Evolutionary conservation across 2,888 invertebrate genomes (phyloP).

Genomic region (Corbicula japonica): DNA sequence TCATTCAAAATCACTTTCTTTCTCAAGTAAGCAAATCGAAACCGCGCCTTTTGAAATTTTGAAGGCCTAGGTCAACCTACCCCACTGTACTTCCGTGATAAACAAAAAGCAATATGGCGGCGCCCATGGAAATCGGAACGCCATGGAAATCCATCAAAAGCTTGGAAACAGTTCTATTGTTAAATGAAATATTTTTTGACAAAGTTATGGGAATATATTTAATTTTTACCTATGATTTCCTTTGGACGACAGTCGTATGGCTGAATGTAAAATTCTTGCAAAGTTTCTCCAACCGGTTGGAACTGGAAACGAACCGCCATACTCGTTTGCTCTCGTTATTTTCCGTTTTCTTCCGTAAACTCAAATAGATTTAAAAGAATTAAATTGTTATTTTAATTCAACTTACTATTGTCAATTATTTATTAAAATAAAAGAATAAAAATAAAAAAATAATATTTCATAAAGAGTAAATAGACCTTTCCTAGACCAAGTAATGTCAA

Average conservation of each 20-base stretch:
- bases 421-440: not conserved
- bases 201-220: conserved; percentile 15
- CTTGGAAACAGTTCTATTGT: conserved; percentile 2
- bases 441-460: not conserved
- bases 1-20: too few relatives aligned
- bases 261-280: conserved; percentile 65
- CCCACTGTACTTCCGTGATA: conserved; percentile 78
- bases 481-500: too few relatives aligned
- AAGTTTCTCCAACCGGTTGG: conserved; percentile 84
- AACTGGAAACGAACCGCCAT: conserved; percentile 85
- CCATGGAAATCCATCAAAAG: conserved; percentile 16
- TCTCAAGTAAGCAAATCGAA: conserved; percentile 65
- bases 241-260: not conserved
- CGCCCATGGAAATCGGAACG: conserved; percentile 72
- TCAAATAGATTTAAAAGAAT: not conserved
- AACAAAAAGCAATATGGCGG: conserved; percentile 81
- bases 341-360: conserved; percentile 66
- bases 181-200: conserved; percentile 19
- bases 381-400: not conserved
- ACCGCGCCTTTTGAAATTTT: conserved; percentile 60
- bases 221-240: conserved; percentile 46
- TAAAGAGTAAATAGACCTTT: not conserved
- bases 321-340: conserved; percentile 77
- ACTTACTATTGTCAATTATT: not conserved
- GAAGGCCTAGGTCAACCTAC: conserved; percentile 56